Conservation (phyloP, 2,113 vertebrate genomes). For the Baryphthengus martii region DNA sequence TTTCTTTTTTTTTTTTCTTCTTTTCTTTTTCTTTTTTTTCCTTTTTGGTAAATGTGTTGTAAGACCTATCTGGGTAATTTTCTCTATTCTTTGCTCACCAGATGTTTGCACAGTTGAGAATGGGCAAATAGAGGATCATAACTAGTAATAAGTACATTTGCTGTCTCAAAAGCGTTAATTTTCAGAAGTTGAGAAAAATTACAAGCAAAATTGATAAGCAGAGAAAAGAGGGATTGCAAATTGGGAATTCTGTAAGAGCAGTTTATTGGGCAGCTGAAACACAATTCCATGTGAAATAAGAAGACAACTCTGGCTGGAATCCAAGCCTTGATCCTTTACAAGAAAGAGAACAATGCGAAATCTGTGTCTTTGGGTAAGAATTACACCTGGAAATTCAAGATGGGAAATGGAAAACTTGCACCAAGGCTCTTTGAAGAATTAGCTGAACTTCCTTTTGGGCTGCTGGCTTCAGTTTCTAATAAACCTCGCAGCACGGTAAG, state of each 20-base stretch:
- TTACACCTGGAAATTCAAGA: background rate
- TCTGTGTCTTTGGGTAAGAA: background rate
- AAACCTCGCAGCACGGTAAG: background rate
- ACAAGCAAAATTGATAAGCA: conserved; percentile 52
- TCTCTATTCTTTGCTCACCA: conserved; percentile 1
- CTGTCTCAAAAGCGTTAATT: conserved; percentile 36
- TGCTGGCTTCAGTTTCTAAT: background rate
- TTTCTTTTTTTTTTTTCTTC: background rate
- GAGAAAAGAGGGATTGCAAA: conserved; percentile 36
- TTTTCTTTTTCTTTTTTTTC: accelerated
- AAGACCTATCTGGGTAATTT: conserved; percentile 15
- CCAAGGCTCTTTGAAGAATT: background rate
- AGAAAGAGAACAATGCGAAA: background rate
- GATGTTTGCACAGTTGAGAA: conserved; percentile 15
- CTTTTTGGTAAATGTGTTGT: background rate
- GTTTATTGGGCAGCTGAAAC: conserved; percentile 7
- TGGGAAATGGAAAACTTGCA: background rate
- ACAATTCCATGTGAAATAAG: background rate
- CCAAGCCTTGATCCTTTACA: background rate
- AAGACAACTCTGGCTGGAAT: background rate
- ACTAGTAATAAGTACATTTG: conserved; percentile 17
- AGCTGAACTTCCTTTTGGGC: background rate
- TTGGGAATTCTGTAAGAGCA: background rate
- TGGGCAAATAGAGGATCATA: conserved; percentile 20
- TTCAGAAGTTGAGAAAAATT: conserved; percentile 18